These are phyloP conservation scores for Eleginops maclovinus DNA, from an alignment of 2,113 vertebrate species.

Conservation along the genomic window DNA sequence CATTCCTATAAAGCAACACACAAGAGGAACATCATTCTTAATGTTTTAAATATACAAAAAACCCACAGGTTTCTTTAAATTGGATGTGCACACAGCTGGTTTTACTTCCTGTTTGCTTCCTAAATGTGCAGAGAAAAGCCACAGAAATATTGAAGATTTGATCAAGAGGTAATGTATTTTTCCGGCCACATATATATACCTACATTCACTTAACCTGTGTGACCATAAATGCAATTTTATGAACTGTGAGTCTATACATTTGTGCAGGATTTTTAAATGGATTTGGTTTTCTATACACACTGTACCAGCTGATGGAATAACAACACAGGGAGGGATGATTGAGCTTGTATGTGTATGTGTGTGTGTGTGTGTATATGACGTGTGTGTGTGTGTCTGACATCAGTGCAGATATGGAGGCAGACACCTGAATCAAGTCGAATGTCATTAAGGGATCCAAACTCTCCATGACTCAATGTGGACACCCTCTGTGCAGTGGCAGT, in stretches of 20 bases:
- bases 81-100: neutral
- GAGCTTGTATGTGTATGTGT: constrained; percentile 46
- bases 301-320: constrained; percentile 75
- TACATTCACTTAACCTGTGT: constrained; percentile 71
- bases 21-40: neutral
- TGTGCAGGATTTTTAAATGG: constrained; percentile 71
- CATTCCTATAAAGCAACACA: neutral
- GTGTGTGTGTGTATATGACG: constrained; percentile 28
- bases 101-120: constrained; percentile 8
- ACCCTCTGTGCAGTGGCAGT: constrained; percentile 48
- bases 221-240: constrained; percentile 62
- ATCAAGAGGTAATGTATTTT: constrained; percentile 52
- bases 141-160: constrained; percentile 31
- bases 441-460: constrained; percentile 74
- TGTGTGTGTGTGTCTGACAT: constrained; percentile 60
- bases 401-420: constrained; percentile 76
- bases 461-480: constrained; percentile 69
- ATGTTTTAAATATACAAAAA: neutral
- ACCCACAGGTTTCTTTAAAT: neutral
- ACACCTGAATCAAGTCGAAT: constrained; percentile 72
- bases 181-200: constrained; percentile 28
- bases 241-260: constrained; percentile 59
- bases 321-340: constrained; percentile 69
- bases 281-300: constrained; percentile 75
- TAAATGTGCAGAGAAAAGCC: constrained; percentile 20